Conservation (phyloP, 1,140 invertebrate species). For the Conopomorpha cramerella region DNA sequence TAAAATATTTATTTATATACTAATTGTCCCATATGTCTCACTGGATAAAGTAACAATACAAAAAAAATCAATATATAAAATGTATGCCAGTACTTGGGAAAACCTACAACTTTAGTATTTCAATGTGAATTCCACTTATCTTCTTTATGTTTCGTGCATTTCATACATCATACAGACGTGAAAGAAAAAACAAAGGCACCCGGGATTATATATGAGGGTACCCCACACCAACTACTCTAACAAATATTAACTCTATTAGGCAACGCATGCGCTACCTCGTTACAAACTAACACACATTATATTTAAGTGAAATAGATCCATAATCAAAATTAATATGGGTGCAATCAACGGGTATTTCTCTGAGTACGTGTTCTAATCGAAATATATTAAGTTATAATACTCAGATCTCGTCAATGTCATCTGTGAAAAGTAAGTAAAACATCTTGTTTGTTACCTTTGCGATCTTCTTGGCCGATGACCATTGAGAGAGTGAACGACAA, state of each 20-base stretch:
- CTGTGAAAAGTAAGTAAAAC: no score
- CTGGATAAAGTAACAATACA: slow-evolving; percentile 49
- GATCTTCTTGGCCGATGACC: no score
- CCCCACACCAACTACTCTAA: slow-evolving; percentile 60
- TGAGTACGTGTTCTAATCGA: no score
- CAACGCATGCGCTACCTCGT: slow-evolving; percentile 21
- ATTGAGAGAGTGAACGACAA: no score
- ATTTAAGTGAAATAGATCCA: slow-evolving; percentile 39
- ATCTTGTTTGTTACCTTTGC: no score
- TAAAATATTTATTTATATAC: slow-evolving; percentile 31
- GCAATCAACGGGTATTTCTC: no score
- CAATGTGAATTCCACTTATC: slow-evolving; percentile 46
- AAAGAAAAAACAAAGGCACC: slow-evolving; percentile 53
- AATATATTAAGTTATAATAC: no score
- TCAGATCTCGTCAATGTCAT: no score
- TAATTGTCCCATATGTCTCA: slow-evolving; percentile 45
- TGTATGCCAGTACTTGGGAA: slow-evolving; percentile 32
- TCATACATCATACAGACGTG: slow-evolving; percentile 63
- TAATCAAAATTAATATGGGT: no score
- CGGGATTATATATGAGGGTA: slow-evolving; percentile 52
- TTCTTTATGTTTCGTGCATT: slow-evolving; percentile 65
- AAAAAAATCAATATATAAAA: slow-evolving; percentile 56
- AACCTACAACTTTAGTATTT: slow-evolving; percentile 28
- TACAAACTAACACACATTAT: slow-evolving; percentile 30
- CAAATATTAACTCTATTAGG: slow-evolving; percentile 43